Base-by-base conservation (phyloP, 1,140 invertebrate species). In the Drosophila ironensis region DNA sequence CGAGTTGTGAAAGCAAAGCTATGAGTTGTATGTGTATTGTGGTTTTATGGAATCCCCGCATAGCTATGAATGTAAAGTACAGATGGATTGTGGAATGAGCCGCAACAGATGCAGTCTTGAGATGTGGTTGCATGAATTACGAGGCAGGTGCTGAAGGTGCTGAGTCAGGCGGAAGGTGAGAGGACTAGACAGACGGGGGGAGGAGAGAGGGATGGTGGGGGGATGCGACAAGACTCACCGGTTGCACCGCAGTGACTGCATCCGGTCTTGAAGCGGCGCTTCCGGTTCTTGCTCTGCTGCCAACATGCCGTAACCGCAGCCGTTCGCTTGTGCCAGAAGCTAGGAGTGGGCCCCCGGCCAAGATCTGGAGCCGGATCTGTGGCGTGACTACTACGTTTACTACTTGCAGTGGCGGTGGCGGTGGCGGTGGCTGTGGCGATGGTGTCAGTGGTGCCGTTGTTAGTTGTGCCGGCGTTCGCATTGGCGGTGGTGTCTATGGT, bases 181-280 rank as follows among this genome's bases (percentile, higher is more conserved):
- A 42, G 28, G 46, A 28, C 52, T 40, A 51, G 14, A 47, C 4
- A 46, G 16, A 35, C 11, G 7, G 30, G 4, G 30, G 4, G 30
- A n/a, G 4, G 51, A 6, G 6, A 24, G 16, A 8, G 12, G 35
- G 9, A 41, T 27, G 20, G 38, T 12, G 16, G 17, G 54, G 68
- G 68, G 77, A 77, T 71, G 78, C 71, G 71, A 75, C 53, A 80
- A 74, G 64, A 89, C 87, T 89, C 88, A 89, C 88, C 88, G 74
- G 70, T 84, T 71, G 88, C 88, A 72, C 88, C 88, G 76, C 88
- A 89, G 56, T 89, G 88, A 76, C 80, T 86, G 72, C 88, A 89
- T 89, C 84, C 84, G 80, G 80, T 57, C 44, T 86, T 78, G 59
- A 60, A 63, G 74, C 67, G 80, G 41, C 52, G 80, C 75, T 74